phyloP scores from a whole-genome alignment of 2,888 invertebrate genomes.

The Cabera pusaria region DNA sequence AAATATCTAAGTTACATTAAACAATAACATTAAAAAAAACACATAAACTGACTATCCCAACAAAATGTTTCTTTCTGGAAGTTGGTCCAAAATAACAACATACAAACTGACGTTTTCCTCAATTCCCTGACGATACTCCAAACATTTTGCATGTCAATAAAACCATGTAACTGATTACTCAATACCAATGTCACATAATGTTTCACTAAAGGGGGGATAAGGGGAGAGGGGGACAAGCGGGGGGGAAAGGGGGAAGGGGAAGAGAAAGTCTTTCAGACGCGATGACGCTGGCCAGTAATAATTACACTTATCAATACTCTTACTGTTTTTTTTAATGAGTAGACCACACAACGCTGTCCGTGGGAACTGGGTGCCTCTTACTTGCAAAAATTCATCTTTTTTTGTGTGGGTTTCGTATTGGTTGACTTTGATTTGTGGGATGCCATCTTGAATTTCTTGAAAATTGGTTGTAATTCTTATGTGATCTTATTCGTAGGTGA shows the following conservation, averaged over 20 bases:
- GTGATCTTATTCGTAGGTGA: too few species aligned
- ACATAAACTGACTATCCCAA: too few species aligned
- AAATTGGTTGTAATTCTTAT: too few species aligned
- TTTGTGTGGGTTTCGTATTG: too few species aligned
- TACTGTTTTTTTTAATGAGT: conserved; percentile 10
- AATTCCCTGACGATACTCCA: background rate
- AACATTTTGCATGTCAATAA: conserved; percentile 14
- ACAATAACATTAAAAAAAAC: too few species aligned
- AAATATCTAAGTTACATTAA: too few species aligned
- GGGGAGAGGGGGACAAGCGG: background rate
- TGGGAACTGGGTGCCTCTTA: conserved; percentile 10
- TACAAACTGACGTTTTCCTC: too few species aligned
- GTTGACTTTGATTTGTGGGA: too few species aligned
- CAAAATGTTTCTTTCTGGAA: too few species aligned
- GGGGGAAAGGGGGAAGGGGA: background rate
- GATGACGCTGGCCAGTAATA: conserved; percentile 19
- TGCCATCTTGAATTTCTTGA: too few species aligned
- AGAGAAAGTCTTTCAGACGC: conserved; percentile 33
- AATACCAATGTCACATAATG: conserved; percentile 26
- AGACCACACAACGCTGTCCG: conserved; percentile 6
- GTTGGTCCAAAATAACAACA: too few species aligned
- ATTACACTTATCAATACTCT: conserved; percentile 12
- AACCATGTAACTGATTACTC: conserved; percentile 21
- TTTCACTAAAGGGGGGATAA: conserved; percentile 1
- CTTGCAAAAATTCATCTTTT: background rate